These are phyloP conservation scores for Lepus oiostolus DNA, from an alignment of 2,797 vertebrate species.

Conservation along the genomic window DNA sequence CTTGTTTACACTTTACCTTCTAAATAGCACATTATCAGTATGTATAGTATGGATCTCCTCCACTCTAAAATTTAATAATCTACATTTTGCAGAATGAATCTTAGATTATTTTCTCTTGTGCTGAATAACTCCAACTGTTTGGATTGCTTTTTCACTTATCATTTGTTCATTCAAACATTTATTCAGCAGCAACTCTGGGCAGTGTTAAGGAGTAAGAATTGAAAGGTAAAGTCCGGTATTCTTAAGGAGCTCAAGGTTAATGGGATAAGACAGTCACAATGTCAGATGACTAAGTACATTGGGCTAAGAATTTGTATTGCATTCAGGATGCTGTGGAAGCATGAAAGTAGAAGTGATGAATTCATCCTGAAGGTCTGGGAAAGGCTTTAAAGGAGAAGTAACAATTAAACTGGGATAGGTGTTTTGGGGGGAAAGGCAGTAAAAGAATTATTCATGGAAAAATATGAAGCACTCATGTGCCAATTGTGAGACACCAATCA, in stretches of 20 bases:
- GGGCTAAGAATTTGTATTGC: conserved; percentile 6
- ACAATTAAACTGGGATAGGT: background rate
- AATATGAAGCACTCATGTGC: background rate
- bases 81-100: conserved; percentile 49
- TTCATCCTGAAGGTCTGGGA: background rate
- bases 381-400: conserved; percentile 24
- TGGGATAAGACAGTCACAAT: background rate
- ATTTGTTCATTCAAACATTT: conserved; percentile 13
- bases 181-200: background rate
- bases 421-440: background rate
- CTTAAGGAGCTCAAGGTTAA: conserved; percentile 1
- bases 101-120: conserved; percentile 24
- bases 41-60: background rate
- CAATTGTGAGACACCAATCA: background rate
- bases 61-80: conserved; percentile 12
- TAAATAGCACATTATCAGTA: background rate
- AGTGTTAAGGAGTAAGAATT: conserved; percentile 29
- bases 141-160: conserved; percentile 1
- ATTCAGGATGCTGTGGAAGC: background rate
- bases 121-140: conserved; percentile 16
- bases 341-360: background rate
- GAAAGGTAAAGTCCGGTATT: conserved; percentile 18
- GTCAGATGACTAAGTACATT: background rate
- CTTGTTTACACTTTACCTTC: background rate
- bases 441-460: background rate